Base-by-base conservation (phyloP, 1,140 invertebrate genomes). In the Papilio polyxenes region DNA sequence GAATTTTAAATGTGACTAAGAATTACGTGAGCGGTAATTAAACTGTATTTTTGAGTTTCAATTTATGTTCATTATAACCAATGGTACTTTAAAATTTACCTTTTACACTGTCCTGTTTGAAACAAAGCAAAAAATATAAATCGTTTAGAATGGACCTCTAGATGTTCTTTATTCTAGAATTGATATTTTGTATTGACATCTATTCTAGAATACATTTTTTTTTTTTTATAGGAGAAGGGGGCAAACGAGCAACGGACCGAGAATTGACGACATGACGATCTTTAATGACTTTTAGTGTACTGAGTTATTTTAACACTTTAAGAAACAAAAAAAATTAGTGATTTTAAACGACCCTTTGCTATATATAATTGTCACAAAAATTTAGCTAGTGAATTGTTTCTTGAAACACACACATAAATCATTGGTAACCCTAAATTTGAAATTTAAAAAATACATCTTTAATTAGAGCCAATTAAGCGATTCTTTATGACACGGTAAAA, bases 21-120 rank as follows among this genome's bases (percentile, higher is more conserved):
- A 77, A 53, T 77, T 77, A 77, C 75, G 75, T 77, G 75, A 77
- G 75, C 75, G 17, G 75, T 77, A 51, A 77, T 77, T 77, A 77
- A 51, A 77, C 74, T 49, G 74, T 75, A 49, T 48, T 75, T 75
- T 49, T 75, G 49, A 49, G 13, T 49, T 20, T 75, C 72, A 13
- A 75, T 15, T 44, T 13, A 11, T 74, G 31, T 62, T 8, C 59
- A 20, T 23, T 72, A 72, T 72, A 40, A 20, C 13, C 31, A 8
- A 62, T 62, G 15, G n/a, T 59, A 59, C 40, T 44, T 4, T 44
- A 44, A 44, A 44, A 20, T 56, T 56, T 56, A 56, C 53, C 11
- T 17, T 59, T 20, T 59, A 7, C n/a, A n/a, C n/a, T 59, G 17
- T 20, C 20, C 59, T 65, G 59, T 20, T 65, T 59, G 1, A 2